A percentile compares a stretch with the other conserved stretches of the same genome.
phyloP scores from a whole-genome alignment of 2,113 vertebrate species.

The Gadus chalcogrammus region DNA sequence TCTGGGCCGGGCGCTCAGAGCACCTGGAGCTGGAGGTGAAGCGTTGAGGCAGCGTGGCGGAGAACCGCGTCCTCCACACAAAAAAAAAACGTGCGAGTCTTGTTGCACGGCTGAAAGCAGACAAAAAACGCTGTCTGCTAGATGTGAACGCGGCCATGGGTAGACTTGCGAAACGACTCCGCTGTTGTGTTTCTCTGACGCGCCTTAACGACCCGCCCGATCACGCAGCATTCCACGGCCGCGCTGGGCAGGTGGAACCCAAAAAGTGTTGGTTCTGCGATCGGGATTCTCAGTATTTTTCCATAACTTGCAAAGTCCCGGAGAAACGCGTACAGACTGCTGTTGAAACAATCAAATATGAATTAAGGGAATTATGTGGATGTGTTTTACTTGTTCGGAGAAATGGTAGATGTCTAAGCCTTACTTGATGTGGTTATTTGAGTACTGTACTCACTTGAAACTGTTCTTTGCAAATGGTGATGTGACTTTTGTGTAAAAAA shows the following conservation, averaged over 20 bases:
- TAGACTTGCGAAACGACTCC: no score
- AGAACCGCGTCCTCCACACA: no score
- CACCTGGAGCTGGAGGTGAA: no score
- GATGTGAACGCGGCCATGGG: no score
- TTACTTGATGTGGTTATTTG: slow-evolving; percentile 30
- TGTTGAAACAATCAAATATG: slow-evolving; percentile 59
- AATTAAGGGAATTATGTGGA: slow-evolving; percentile 29
- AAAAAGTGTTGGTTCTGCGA: slow-evolving; percentile 13
- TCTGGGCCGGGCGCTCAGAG: background rate
- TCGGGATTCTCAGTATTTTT: slow-evolving; percentile 45
- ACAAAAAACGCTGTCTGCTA: no score
- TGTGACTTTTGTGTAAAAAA: slow-evolving; percentile 52
- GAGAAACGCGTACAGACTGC: slow-evolving; percentile 10
- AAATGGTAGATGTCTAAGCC: slow-evolving; percentile 43
- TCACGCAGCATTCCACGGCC: no score
- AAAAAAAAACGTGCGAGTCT: no score
- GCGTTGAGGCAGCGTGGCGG: no score
- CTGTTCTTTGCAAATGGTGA: slow-evolving; percentile 10
- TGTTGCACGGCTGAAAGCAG: no score
- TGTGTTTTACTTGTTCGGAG: slow-evolving; percentile 25
- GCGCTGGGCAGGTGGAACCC: background rate
- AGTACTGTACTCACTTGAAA: slow-evolving; percentile 51
- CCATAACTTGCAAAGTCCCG: slow-evolving; percentile 18
- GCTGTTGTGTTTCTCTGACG: no score
- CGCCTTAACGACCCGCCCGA: no score